Evolutionary conservation across 2,113 vertebrate genomes (phyloP), one percentile per base, ranked within the genome.

Genomic region (Oenanthe oenanthe): DNA sequence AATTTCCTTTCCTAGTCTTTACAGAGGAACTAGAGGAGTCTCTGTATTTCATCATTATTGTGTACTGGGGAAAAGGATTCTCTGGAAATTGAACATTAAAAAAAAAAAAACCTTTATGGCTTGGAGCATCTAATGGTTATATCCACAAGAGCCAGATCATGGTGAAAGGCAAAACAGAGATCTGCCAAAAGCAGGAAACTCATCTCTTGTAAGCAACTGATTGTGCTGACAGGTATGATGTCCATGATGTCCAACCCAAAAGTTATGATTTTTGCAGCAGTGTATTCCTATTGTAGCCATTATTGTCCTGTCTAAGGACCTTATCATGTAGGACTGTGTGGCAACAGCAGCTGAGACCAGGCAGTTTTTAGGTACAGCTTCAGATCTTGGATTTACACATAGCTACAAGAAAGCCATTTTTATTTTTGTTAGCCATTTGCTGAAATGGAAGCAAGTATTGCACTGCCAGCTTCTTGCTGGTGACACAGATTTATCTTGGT

Each of bases 401-500:
- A 65, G 28, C n/a, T 34, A 25, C 22, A 71, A 75, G 48, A 84
- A 86, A 76, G 10, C 28, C 10, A n/a, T 58, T 73, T 86, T 81
- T 42, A 25, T 20, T 89, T 58, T 57, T 45, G 7, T 17, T 74
- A 80, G 43, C 56, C 25, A 7, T 85, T 89, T 89, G 89, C 42
- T 91, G 90, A 83, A 89, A 32, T 25, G 40, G 76, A 91, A 93
- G 58, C 42, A 53, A 60, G 16, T 66, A 48, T 40, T 82, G 28
- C 34, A 24, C 53, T 95, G 15, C n/a, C 50, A 81, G 12, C 17
- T 68, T 53, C 61, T 63, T 79, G 34, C 32, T 73, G n/a, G 53
- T 50, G 60, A 75, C 80, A 81, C 56, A 67, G 50, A 43, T 92
- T 96, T 93, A 95, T 93, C 88, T 95, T 88, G 88, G 94, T 94